phyloP scores from a whole-genome alignment of 2,888 invertebrate species.

The Romanomermis culicivorax region DNA sequence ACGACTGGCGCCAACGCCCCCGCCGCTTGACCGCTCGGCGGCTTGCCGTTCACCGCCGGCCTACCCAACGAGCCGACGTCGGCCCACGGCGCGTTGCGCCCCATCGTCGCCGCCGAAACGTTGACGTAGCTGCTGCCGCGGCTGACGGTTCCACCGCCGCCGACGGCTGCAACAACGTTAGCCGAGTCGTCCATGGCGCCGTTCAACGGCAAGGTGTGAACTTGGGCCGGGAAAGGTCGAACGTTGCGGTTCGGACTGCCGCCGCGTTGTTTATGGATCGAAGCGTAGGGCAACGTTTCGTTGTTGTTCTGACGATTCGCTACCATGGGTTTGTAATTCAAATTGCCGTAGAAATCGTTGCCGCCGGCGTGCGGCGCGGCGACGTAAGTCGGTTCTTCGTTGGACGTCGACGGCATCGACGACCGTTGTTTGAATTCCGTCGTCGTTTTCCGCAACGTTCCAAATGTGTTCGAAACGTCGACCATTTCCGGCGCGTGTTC shows the following conservation, averaged over 20 bases:
- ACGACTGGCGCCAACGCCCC: not conserved
- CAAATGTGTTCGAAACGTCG: constrained; percentile 10
- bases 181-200: not conserved
- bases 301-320: not conserved
- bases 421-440: not conserved
- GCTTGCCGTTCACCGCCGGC: not conserved
- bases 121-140: constrained; percentile 10
- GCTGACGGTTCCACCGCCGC: not conserved
- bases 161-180: not conserved
- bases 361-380: not conserved
- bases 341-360: not conserved
- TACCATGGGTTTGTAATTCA: not conserved
- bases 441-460: constrained; percentile 9
- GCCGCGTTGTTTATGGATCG: constrained; percentile 6
- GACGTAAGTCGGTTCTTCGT: not conserved
- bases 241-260: not conserved
- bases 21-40: not conserved
- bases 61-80: not conserved
- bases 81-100: too few relatives aligned
- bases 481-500: not conserved
- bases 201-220: not conserved
- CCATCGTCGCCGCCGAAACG: too few relatives aligned
- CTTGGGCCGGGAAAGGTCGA: not conserved
- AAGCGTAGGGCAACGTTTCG: not conserved
- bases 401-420: not conserved